Base-by-base conservation (phyloP, 2,797 vertebrate species). In the Helostoma temminkii region DNA sequence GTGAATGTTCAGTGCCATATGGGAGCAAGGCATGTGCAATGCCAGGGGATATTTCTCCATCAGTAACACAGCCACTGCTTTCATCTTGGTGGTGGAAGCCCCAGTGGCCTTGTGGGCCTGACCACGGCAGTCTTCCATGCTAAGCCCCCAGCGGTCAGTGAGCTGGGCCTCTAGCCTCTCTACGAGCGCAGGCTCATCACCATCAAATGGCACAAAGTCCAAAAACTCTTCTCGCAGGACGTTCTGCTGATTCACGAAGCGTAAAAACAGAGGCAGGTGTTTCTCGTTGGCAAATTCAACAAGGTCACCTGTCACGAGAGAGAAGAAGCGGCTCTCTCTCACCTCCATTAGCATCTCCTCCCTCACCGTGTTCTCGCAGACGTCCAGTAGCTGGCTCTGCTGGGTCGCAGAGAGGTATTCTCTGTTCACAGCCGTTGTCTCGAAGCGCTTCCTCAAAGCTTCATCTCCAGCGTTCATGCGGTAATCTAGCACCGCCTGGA, bases 111-210 rank as follows among this genome's bases (percentile, higher is more conserved):
- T 93, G 69, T 98, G 97, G 49, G 97, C 96, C 82, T 98, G 97
- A 36, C 97, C 97, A 1, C 96, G 95, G 53, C 97, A 99, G 80
- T 97, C 95, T 30, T 98, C 96, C 96, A 98, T 96, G 84, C 95
- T 96, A 11, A 99, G 90, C 5, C 97, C 96, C 96, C 96, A 99
- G 11, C 96, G 96, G 30, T 97, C 95, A 0, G 95, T 97, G 64
- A 99, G 89, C 21, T 93, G 95, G 0, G 93, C 74, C 28, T 96
- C 95, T 59, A 99, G 94, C 74, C 94, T 94, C 52, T 96, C 94
- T 0, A 96, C 95, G 72, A 98, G 82, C 0, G 92, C 86, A n/a
- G 94, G 88, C 0, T 94, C 94, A 1, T 94, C 90, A 0, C 88
- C 91, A 43, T 96, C 96, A 11, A 96, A 96, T 0, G 89, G 91